Evolutionary conservation across 2,888 invertebrate genomes (phyloP).

Genomic region (Luperina testacea): DNA sequence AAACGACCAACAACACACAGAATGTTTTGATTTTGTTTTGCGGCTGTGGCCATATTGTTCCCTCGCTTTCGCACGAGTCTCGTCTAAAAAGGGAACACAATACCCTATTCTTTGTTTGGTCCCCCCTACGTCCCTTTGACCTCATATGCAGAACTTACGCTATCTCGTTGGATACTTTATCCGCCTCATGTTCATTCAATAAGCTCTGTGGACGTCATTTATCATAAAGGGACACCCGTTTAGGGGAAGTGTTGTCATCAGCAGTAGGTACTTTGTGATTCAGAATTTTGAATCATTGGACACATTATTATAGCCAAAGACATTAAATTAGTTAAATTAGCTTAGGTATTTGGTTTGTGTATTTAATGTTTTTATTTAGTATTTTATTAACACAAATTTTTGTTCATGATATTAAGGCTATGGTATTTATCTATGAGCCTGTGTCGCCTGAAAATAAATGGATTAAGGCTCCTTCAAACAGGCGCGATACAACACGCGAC

Average conservation of each 20-base stretch:
- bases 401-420: too few relatives aligned
- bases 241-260: constrained; percentile 20
- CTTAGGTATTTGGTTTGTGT: not conserved
- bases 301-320: not conserved
- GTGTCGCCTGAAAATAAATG: too few relatives aligned
- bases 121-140: constrained; percentile 56
- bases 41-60: constrained; percentile 43
- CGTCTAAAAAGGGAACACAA: constrained; percentile 63
- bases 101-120: constrained; percentile 61
- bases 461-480: too few relatives aligned
- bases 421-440: too few relatives aligned
- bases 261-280: constrained; percentile 10
- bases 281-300: not conserved
- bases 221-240: constrained; percentile 31
- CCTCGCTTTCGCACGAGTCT: constrained; percentile 47
- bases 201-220: constrained; percentile 37
- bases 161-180: constrained; percentile 53
- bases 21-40: constrained; percentile 48
- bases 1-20: constrained; percentile 32
- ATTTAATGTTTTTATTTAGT: too few relatives aligned
- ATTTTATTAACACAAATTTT: too few relatives aligned
- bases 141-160: constrained; percentile 51
- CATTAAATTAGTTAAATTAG: too few relatives aligned
- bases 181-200: constrained; percentile 53
- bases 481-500: too few relatives aligned